Conservation (phyloP, 2,113 vertebrate genomes). For the Prietella phreatophila region DNA sequence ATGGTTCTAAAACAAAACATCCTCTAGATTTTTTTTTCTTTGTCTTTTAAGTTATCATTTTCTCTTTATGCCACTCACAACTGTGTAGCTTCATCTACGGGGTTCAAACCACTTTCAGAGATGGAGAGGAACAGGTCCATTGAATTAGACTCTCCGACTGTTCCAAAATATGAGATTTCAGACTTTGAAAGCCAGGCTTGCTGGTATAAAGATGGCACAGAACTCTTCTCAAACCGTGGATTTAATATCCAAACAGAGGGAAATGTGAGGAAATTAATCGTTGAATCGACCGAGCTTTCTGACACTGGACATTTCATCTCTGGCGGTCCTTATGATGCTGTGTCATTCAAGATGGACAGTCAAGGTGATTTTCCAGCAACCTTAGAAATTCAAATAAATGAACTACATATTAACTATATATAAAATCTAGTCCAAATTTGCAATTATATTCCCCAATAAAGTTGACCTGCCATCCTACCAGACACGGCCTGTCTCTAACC, state of each 20-base stretch:
- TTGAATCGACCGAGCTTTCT: constrained; percentile 74
- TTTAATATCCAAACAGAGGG: constrained; percentile 80
- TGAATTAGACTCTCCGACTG: constrained; percentile 68
- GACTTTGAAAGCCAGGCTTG: constrained; percentile 72
- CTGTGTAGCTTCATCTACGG: constrained; percentile 64
- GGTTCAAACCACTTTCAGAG: constrained; percentile 64
- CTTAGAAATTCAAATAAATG: neutral
- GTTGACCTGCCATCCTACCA: neutral
- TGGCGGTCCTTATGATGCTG: constrained; percentile 75
- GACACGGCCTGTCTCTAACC: neutral
- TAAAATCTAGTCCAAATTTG: neutral
- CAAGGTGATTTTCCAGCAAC: constrained; percentile 75
- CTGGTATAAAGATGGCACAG: constrained; percentile 87
- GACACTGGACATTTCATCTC: constrained; percentile 85
- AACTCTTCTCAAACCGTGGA: constrained; percentile 75
- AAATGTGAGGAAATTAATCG: constrained; percentile 72
- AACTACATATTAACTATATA: neutral
- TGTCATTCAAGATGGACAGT: constrained; percentile 82
- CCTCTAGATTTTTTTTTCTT: constrained; percentile 11
- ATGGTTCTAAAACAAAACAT: neutral
- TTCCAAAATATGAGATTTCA: constrained; percentile 81
- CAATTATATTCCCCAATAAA: neutral
- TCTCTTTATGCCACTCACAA: constrained; percentile 51
- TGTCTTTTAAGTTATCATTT: constrained; percentile 52
- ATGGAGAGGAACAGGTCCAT: constrained; percentile 66